Conservation (phyloP, 2,113 vertebrate genomes). For the Callospermophilus lateralis region DNA sequence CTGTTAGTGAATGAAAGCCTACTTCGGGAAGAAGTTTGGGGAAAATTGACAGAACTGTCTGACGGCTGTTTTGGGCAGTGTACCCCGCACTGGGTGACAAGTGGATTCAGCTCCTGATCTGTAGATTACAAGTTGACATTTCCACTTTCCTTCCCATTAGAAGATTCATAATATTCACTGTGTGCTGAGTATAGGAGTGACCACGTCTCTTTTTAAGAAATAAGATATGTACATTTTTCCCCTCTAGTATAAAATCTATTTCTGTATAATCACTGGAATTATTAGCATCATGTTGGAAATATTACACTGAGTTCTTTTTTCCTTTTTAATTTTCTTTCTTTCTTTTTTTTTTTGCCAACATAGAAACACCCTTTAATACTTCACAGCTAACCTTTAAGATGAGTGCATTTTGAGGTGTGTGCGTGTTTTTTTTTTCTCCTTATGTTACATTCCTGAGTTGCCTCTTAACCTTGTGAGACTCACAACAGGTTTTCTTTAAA, state of each 20-base stretch:
- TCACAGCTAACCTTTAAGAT: constrained; percentile 68
- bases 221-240: not conserved
- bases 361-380: constrained; percentile 49
- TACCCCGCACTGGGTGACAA: not conserved
- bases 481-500: constrained; percentile 65
- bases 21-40: not conserved
- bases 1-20: not conserved
- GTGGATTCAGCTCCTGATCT: not conserved
- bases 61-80: not conserved
- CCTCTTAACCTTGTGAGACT: constrained; percentile 63
- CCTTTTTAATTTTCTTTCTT: not conserved
- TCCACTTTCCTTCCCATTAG: not conserved
- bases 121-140: not conserved
- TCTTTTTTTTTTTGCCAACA: not conserved
- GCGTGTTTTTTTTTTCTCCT: not conserved
- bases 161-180: not conserved
- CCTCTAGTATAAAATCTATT: constrained; percentile 19
- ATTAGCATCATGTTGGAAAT: constrained; percentile 29
- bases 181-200: not conserved
- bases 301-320: not conserved
- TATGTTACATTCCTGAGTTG: constrained; percentile 14
- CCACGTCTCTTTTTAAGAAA: constrained; percentile 18
- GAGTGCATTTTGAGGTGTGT: constrained; percentile 19
- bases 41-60: not conserved
- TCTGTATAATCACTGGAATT: constrained; percentile 18